Evolutionary conservation across 2,797 vertebrate genomes (phyloP).

Genomic region (Falco biarmicus): DNA sequence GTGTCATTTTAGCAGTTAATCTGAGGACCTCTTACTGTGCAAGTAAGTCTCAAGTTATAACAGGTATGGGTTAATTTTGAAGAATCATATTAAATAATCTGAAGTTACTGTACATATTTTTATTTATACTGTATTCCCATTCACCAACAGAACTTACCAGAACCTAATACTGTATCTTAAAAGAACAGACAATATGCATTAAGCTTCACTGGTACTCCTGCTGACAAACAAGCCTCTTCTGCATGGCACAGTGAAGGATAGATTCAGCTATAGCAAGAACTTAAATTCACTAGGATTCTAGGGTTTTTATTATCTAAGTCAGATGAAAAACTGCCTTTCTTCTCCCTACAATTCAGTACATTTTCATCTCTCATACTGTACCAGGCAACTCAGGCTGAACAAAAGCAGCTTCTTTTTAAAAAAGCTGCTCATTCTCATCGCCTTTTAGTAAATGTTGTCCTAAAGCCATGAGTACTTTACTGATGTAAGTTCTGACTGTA

Average conservation of each 20-base stretch:
- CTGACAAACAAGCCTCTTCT: not conserved
- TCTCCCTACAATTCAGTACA: not conserved
- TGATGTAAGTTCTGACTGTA: not conserved
- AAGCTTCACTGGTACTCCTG: not conserved
- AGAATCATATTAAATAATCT: not conserved
- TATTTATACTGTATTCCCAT: slow-evolving; percentile 4
- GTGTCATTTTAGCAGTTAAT: not conserved
- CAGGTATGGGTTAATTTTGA: not conserved
- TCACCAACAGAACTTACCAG: not conserved
- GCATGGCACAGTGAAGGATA: not conserved
- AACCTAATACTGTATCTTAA: not conserved
- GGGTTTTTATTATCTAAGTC: not conserved
- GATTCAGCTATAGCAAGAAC: not conserved
- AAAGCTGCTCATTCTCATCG: not conserved
- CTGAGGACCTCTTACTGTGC: not conserved
- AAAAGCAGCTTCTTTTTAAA: not conserved
- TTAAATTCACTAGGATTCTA: not conserved
- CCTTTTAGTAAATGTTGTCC: not conserved
- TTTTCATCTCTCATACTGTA: not conserved
- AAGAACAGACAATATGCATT: not conserved
- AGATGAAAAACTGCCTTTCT: not conserved
- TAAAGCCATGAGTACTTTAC: not conserved
- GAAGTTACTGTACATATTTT: not conserved
- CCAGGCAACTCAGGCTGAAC: not conserved
- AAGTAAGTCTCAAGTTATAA: not conserved